Base-by-base conservation (phyloP, 2,888 invertebrate genomes). In the Orthonevra nobilis region DNA sequence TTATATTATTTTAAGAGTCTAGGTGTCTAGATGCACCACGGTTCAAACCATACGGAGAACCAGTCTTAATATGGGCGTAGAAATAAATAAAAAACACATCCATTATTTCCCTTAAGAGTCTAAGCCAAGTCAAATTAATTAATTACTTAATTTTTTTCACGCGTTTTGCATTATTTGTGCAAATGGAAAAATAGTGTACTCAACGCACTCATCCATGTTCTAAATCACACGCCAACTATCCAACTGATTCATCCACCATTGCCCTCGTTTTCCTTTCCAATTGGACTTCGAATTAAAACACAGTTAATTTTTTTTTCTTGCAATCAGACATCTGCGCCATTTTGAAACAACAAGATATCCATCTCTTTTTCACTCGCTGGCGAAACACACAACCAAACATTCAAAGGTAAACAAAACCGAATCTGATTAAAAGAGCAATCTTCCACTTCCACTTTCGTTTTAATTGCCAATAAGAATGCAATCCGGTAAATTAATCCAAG, bases 381-480 rank as follows among this genome's bases (percentile, higher is more conserved):
- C 6, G 3, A 0, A 2, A 17, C 14, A 2, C 2, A 4, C 12
- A 14, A 14, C 17, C n/a, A 5, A 10, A 52, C 23, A 6, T 5
- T 6, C 12, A 23, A 32, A n/a, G n/a, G 1, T 23, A 20, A 6
- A 20, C 9, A 30, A 34, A 20, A 44, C 19, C 19, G n/a, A 7
- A 17, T 38, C 4, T n/a, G 1, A 12, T 10, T 15, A 56, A 46
- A 36, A 23, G 48, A 60, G 42, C n/a, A 50, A 42, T 19, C 23
- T 7, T 17, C 10, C 26, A 38, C 56, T 4, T 15, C 9, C 14
- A 7, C 32, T 5, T 48, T 23, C 7, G 14, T 15, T 40, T 58
- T 32, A 32, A 50, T 30, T 58, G 15, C 30, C 58, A 61, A 58
- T 68, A 30, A 68, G 36, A 48, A 68, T 36, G 10, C 9, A 64